phyloP scores from a whole-genome alignment of 2,797 vertebrate species.

The Champsocephalus gunnari region DNA sequence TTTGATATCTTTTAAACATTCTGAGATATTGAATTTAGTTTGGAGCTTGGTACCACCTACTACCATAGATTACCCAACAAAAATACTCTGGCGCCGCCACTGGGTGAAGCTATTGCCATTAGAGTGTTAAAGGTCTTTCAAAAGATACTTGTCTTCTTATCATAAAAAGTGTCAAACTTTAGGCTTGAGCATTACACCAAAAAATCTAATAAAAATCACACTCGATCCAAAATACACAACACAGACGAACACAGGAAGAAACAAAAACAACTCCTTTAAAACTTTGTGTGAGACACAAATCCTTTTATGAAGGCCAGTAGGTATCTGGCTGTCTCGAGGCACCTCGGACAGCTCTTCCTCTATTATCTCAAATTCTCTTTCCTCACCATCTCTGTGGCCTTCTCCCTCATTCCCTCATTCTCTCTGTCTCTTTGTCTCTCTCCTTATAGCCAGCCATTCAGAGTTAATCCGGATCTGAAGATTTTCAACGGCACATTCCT shows the following conservation, averaged over 20 bases:
- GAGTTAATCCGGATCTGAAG: conserved; percentile 51
- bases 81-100: too few relatives aligned
- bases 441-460: conserved; percentile 48
- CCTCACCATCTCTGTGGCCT: neutral
- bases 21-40: too few relatives aligned
- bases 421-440: conserved; percentile 14
- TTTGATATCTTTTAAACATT: too few relatives aligned
- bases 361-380: neutral
- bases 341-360: conserved; percentile 41
- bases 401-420: neutral
- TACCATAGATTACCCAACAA: too few relatives aligned
- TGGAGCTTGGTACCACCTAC: too few relatives aligned
- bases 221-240: conserved; percentile 23
- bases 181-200: too few relatives aligned
- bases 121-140: neutral
- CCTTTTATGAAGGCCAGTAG: conserved; percentile 52
- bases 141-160: neutral
- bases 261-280: conserved; percentile 39
- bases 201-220: neutral
- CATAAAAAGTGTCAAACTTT: conserved; percentile 5
- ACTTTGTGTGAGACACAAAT: conserved; percentile 46
- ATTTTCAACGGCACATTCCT: conserved; percentile 63
- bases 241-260: conserved; percentile 15
- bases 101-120: neutral
- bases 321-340: conserved; percentile 36